Percentiles rank a stretch among this genome's conserved stretches.
Evolutionary conservation across 2,888 invertebrate species (phyloP).

Genomic region (Incurvaria masculella): DNA sequence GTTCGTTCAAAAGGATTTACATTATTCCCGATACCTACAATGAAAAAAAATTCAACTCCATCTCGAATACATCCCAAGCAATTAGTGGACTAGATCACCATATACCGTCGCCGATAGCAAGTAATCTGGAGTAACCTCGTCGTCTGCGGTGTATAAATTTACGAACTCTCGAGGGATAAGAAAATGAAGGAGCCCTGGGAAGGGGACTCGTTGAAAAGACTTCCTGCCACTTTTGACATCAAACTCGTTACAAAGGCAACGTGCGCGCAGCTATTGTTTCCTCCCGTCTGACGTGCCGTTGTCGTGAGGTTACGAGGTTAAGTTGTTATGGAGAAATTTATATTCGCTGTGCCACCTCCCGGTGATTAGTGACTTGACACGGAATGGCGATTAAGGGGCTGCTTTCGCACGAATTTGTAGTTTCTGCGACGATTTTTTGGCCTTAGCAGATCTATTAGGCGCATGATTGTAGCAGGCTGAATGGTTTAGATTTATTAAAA

Average conservation of each 20-base stretch:
- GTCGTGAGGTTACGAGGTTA: neutral
- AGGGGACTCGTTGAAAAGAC: slow-evolving; percentile 5
- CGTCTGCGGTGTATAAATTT: neutral
- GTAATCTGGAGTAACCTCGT: neutral
- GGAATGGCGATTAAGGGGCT: neutral
- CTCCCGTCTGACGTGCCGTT: neutral
- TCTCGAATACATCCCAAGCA: no score
- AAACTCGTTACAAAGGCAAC: slow-evolving; percentile 22
- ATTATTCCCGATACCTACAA: no score
- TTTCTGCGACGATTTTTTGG: no score
- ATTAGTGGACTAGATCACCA: no score
- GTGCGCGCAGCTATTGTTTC: neutral
- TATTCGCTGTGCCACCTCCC: neutral
- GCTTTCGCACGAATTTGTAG: no score
- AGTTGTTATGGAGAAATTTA: neutral
- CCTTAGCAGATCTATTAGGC: no score
- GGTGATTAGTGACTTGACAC: neutral
- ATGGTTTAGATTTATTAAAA: no score
- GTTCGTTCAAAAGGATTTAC: no score
- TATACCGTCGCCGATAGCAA: no score
- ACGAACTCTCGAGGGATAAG: neutral
- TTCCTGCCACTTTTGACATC: slow-evolving; percentile 34
- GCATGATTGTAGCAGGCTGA: no score
- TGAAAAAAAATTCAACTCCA: no score
- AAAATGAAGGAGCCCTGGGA: neutral